Percentiles rank a stretch among this genome's conserved stretches.
phyloP scores from a whole-genome alignment of 2,888 invertebrate genomes.

The Scelioninae gen. 1 region DNA sequence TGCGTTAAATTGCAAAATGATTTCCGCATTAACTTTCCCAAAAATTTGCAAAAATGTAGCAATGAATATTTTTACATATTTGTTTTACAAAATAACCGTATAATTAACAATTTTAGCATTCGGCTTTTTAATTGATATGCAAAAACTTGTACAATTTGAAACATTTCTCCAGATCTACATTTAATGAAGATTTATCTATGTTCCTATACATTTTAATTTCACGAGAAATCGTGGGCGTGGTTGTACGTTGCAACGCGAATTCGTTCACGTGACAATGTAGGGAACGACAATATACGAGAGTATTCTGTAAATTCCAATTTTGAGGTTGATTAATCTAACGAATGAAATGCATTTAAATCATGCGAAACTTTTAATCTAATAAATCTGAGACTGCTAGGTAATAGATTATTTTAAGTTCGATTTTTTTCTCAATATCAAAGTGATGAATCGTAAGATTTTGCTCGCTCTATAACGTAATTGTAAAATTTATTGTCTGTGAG shows the following conservation, averaged over 20 bases:
- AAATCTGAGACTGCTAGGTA: not conserved
- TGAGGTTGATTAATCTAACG: conserved; percentile 55
- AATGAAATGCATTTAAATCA: conserved; percentile 44
- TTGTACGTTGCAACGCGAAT: conserved; percentile 48
- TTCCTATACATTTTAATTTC: conserved; percentile 59
- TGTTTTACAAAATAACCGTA: too few species aligned
- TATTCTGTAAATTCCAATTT: conserved; percentile 61
- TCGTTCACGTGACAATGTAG: conserved; percentile 53
- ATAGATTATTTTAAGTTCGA: conserved; percentile 2
- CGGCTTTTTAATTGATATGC: not conserved
- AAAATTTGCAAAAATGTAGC: too few species aligned
- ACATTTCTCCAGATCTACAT: conserved; percentile 27
- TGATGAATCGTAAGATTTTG: not conserved
- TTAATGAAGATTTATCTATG: conserved; percentile 57
- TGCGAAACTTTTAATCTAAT: conserved; percentile 27
- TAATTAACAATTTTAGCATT: not conserved
- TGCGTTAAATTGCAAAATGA: conserved; percentile 6
- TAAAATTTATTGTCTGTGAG: too few species aligned
- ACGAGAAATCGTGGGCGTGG: conserved; percentile 66
- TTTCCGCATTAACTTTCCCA: not conserved
- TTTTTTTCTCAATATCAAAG: not conserved
- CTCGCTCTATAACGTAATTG: too few species aligned
- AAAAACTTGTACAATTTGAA: conserved; percentile 24
- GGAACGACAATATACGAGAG: conserved; percentile 48
- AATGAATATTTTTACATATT: too few species aligned